Percentiles rank a stretch among this genome's conserved stretches.
Evolutionary conservation across 2,797 vertebrate species (phyloP).

Genomic region (Prunella strophiata): DNA sequence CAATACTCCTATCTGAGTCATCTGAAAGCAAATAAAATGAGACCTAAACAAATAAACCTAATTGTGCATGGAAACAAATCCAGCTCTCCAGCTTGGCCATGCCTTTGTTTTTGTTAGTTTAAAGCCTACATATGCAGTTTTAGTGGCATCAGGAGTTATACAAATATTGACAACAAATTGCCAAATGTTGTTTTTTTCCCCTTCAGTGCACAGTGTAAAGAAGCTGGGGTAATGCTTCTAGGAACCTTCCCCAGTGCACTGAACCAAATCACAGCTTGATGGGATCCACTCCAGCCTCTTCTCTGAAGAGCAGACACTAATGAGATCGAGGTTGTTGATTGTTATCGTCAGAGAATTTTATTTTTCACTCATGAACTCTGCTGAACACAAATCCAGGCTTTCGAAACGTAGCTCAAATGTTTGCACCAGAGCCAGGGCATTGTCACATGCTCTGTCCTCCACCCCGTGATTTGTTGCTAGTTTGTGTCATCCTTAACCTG

Average conservation of each 20-base stretch:
- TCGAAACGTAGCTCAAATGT: slow-evolving; percentile 11
- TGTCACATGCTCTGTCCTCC: slow-evolving; percentile 28
- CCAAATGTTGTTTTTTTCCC: slow-evolving; percentile 60
- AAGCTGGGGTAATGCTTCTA: slow-evolving; percentile 65
- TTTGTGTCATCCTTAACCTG: slow-evolving; percentile 29
- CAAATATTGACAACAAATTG: slow-evolving; percentile 78
- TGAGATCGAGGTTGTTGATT: background rate
- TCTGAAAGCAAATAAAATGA: slow-evolving; percentile 82
- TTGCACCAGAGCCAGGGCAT: slow-evolving; percentile 1
- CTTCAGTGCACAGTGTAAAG: slow-evolving; percentile 6
- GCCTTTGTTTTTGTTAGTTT: slow-evolving; percentile 75
- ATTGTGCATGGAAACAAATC: slow-evolving; percentile 75
- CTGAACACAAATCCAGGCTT: slow-evolving; percentile 35
- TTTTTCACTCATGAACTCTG: slow-evolving; percentile 34
- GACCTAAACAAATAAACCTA: slow-evolving; percentile 82
- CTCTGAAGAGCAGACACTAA: slow-evolving; percentile 39
- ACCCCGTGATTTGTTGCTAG: slow-evolving; percentile 33
- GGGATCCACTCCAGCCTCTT: slow-evolving; percentile 43
- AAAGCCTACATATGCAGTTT: slow-evolving; percentile 75
- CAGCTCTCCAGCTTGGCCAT: slow-evolving; percentile 75
- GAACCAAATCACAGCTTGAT: slow-evolving; percentile 48
- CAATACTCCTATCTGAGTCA: slow-evolving; percentile 80
- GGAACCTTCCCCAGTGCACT: slow-evolving; percentile 48
- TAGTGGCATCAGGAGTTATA: slow-evolving; percentile 72
- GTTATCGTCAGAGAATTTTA: slow-evolving; percentile 27